Evolutionary conservation across 1,140 invertebrate species (phyloP), one percentile per base, ranked within the genome.

Genomic region (Drosophila orosa): DNA sequence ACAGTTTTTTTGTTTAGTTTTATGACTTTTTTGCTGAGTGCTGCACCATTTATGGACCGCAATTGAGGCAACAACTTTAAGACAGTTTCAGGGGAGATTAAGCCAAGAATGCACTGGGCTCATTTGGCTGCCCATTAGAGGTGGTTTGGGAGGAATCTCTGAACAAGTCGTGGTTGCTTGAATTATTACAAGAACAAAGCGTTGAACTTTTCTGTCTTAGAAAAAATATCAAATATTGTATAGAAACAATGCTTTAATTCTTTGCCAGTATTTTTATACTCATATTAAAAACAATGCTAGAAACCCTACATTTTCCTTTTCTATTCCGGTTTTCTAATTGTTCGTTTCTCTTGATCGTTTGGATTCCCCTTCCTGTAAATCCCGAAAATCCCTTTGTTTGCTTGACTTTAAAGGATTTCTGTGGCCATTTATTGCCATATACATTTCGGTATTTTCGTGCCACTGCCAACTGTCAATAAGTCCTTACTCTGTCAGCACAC

Each of bases 371-470:
- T 39, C 13, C n/a, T 29, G 33, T 24, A 69, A 48, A 31, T 25
- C 50, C 48, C 4, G 17, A 24, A 48, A 37, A 25, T 37, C 24
- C 40, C 12, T 56, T 56, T 69, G 48, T 57, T 56, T 56, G 47
- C 67, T 45, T 33, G 44, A 48, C 77, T 74, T 44, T 59, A 50
- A 54, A 42, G 68, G 76, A 72, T 72, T 72, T 55, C 63, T 83
- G 74, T 48, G 68, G 68, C 65, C 68, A 69, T 72, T 78, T 78
- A 83, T 82, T 81, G 73, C 56, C 69, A 69, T 78, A 78, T 78
- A 78, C 31, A 71, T 71, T 58, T 48, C 42, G 66, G 66, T 48
- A 72, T 72, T 72, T 71, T 58, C 40, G 13, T 48, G 40, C 25
- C 45, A 35, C 68, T 63, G 24, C 44, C 47, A 69, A 58, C 80